Percentiles rank a stretch among this genome's conserved stretches.
phyloP scores from a whole-genome alignment of 2,888 invertebrate species.

The Noctuana brunneofusca region DNA sequence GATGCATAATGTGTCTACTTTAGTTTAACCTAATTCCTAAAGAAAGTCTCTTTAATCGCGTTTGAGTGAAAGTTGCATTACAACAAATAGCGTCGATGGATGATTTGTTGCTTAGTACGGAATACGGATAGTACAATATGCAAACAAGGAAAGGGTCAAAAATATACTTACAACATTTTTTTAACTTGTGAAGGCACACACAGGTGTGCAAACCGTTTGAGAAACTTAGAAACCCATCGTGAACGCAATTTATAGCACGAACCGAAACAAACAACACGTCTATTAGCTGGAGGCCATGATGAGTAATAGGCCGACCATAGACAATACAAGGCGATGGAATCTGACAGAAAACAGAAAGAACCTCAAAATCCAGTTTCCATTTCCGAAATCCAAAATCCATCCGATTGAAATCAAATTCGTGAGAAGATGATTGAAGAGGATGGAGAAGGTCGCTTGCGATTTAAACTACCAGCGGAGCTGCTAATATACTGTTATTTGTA shows the following conservation, averaged over 20 bases:
- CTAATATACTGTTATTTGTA: no score
- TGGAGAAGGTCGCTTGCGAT: no score
- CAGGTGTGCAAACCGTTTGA: conserved; percentile 86
- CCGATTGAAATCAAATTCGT: no score
- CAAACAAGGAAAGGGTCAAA: conserved; percentile 11
- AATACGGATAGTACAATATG: background rate
- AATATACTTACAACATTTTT: conserved; percentile 86
- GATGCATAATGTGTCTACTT: no score
- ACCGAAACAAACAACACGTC: conserved; percentile 74
- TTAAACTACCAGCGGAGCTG: no score
- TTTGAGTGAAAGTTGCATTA: background rate
- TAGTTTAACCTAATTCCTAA: background rate
- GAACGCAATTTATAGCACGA: conserved; percentile 79
- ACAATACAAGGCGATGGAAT: no score
- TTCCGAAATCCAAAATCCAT: no score
- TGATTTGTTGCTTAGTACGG: background rate
- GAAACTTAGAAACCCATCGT: conserved; percentile 90
- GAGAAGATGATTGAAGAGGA: no score
- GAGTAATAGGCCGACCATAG: conserved; percentile 64
- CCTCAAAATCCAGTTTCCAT: no score
- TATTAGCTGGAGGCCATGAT: conserved; percentile 69
- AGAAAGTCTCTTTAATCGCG: background rate
- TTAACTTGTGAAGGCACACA: conserved; percentile 86
- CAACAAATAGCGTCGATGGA: background rate
- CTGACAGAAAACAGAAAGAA: no score